These are phyloP conservation scores for Champsocephalus esox DNA, from an alignment of 2,797 vertebrate genomes.

Conservation along the genomic window DNA sequence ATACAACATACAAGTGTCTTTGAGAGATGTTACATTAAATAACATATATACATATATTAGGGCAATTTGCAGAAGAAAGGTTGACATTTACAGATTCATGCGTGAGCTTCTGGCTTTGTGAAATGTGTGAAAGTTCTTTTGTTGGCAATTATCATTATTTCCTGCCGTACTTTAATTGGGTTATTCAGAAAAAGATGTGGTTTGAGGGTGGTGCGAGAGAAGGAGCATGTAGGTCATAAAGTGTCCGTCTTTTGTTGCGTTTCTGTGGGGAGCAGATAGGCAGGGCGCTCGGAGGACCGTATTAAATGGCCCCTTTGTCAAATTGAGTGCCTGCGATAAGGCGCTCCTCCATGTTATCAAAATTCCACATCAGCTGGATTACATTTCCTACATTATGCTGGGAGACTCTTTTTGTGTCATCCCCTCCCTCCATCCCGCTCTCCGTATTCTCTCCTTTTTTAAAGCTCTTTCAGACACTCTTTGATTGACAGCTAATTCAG, in stretches of 20 bases:
- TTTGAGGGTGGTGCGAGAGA: constrained; percentile 39
- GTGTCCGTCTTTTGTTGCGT: constrained; percentile 74
- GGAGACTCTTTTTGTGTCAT: constrained; percentile 81
- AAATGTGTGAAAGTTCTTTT: constrained; percentile 30
- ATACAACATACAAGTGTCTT: neutral
- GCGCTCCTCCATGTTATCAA: constrained; percentile 87
- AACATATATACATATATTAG: neutral
- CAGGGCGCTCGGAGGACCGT: constrained; percentile 82
- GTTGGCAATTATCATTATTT: constrained; percentile 33
- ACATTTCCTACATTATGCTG: constrained; percentile 92
- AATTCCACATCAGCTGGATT: constrained; percentile 90
- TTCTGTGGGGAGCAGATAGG: constrained; percentile 85
- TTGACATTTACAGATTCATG: neutral
- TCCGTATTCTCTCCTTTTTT: constrained; percentile 37
- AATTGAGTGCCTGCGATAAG: constrained; percentile 91
- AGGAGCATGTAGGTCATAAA: constrained; percentile 61
- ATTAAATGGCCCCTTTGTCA: constrained; percentile 90
- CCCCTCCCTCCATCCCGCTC: constrained; percentile 74
- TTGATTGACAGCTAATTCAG: constrained; percentile 43
- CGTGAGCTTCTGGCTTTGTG: neutral
- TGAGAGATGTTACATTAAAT: neutral
- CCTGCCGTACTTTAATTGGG: constrained; percentile 58
- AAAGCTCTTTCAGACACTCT: constrained; percentile 23
- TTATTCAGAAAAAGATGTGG: constrained; percentile 25
- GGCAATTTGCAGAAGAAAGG: constrained; percentile 16